Evolutionary conservation across 2,797 vertebrate species (phyloP).

Genomic region (Diglossa cyanea): DNA sequence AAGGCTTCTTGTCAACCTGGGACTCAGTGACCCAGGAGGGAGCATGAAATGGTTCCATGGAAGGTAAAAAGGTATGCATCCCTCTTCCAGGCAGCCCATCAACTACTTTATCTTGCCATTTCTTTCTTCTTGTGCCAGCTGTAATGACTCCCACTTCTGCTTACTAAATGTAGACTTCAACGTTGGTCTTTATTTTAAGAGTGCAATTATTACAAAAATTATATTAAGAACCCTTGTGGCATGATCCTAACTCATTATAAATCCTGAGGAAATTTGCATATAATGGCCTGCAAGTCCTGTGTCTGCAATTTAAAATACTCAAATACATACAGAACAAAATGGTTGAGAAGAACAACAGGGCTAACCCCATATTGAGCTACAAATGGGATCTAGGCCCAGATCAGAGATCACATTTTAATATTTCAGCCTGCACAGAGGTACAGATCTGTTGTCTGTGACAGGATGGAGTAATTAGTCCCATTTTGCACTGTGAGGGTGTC

Average conservation of each 20-base stretch:
- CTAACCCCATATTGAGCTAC: slow-evolving; percentile 25
- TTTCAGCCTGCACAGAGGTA: not conserved
- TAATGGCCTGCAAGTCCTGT: slow-evolving; percentile 64
- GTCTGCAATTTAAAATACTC: slow-evolving; percentile 64
- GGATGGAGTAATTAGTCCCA: not conserved
- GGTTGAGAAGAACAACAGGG: slow-evolving; percentile 45
- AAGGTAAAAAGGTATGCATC: not conserved
- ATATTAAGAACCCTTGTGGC: slow-evolving; percentile 57
- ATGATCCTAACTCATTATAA: slow-evolving; percentile 68
- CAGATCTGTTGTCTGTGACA: not conserved
- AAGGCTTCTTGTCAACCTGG: slow-evolving; percentile 27
- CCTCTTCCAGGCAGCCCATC: not conserved
- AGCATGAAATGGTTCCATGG: slow-evolving; percentile 49
- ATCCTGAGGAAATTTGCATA: slow-evolving; percentile 65
- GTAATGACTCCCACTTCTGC: slow-evolving; percentile 21
- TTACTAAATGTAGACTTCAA: slow-evolving; percentile 23
- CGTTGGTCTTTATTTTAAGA: slow-evolving; percentile 44
- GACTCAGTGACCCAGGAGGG: not conserved
- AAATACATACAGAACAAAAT: slow-evolving; percentile 57
- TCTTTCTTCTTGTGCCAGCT: slow-evolving; percentile 33
- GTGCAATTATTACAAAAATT: slow-evolving; percentile 38
- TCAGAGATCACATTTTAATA: slow-evolving; percentile 44
- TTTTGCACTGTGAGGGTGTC: not conserved
- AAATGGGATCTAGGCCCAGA: slow-evolving; percentile 48
- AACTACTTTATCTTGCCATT: slow-evolving; percentile 16